Percentiles rank a stretch among this genome's conserved stretches.
phyloP scores from a whole-genome alignment of 2,888 invertebrate species.

The Ennomos fuscantarius region DNA sequence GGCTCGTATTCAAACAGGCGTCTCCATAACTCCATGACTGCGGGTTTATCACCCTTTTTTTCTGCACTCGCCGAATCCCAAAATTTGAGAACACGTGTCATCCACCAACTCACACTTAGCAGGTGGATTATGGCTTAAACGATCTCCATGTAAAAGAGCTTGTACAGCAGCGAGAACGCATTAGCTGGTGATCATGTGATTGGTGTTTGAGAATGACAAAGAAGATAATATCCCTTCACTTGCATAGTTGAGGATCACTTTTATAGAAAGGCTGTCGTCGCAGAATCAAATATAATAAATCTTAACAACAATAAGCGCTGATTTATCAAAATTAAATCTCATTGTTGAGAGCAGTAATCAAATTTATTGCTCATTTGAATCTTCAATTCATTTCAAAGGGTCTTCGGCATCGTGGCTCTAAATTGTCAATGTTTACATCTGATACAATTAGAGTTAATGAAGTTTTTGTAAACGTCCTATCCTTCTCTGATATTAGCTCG shows the following conservation, averaged over 20 bases:
- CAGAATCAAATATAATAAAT: constrained; percentile 68
- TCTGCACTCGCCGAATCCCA: too few relatives aligned
- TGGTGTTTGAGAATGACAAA: too few relatives aligned
- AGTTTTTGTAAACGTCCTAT: constrained; percentile 22
- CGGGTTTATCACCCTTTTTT: too few relatives aligned
- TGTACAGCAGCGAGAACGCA: too few relatives aligned
- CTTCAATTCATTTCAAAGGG: constrained; percentile 72
- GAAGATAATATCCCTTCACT: constrained; percentile 2
- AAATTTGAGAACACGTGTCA: too few relatives aligned
- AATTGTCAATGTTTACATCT: constrained; percentile 26
- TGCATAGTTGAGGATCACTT: constrained; percentile 40
- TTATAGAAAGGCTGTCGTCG: constrained; percentile 50
- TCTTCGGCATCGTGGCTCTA: constrained; percentile 32
- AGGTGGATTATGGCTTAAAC: too few relatives aligned
- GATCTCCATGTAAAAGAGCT: too few relatives aligned
- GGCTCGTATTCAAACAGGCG: too few relatives aligned
- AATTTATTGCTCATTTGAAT: constrained; percentile 82
- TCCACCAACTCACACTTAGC: too few relatives aligned
- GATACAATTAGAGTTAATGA: constrained; percentile 25
- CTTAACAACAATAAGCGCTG: constrained; percentile 74
- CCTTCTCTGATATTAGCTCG: constrained; percentile 14
- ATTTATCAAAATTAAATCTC: constrained; percentile 84
- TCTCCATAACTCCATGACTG: too few relatives aligned
- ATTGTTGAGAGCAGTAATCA: constrained; percentile 78
- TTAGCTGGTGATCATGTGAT: too few relatives aligned